A percentile compares a stretch with the other conserved stretches of the same genome.
These are phyloP conservation scores for Pan paniscus DNA, from an alignment of 2,113 vertebrate genomes.

Conservation along the genomic window DNA sequence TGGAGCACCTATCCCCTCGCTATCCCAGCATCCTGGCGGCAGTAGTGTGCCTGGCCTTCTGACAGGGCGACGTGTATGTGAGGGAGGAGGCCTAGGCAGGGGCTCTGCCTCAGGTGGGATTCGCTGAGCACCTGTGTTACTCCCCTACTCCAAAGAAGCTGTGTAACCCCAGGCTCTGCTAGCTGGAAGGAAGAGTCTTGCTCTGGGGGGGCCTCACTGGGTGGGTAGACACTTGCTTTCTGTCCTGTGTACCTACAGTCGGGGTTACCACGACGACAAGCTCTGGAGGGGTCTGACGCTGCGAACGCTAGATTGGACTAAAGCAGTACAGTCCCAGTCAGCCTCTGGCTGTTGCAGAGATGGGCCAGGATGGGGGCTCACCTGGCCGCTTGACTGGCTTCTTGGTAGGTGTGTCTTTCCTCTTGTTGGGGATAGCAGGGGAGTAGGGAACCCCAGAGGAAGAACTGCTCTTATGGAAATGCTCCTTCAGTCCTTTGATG, in stretches of 20 bases:
- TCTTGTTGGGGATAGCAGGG: slow-evolving; percentile 95
- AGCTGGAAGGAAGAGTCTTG: not conserved
- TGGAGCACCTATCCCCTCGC: too few relatives aligned
- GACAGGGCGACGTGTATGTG: fast-evolving
- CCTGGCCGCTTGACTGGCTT: slow-evolving; percentile 95
- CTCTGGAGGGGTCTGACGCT: not conserved
- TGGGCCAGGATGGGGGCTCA: slow-evolving; percentile 76
- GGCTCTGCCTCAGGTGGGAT: not conserved
- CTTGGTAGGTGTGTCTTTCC: slow-evolving; percentile 98
- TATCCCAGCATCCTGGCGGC: not conserved
- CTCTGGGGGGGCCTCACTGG: not conserved
- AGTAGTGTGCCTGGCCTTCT: not conserved
- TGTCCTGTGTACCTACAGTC: not conserved
- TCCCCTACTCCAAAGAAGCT: not conserved
- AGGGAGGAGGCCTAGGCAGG: not conserved
- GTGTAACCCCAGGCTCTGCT: not conserved
- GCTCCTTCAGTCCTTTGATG: slow-evolving; percentile 96
- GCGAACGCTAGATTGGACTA: not conserved
- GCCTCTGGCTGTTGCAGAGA: not conserved
- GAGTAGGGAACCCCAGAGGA: slow-evolving; percentile 94
- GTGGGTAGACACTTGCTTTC: not conserved
- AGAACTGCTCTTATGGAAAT: slow-evolving; percentile 96
- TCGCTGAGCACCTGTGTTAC: not conserved
- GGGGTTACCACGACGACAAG: not conserved
- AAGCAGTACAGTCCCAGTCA: not conserved